Base-by-base conservation (phyloP, 2,113 vertebrate genomes). In the Spheniscus mendiculus region DNA sequence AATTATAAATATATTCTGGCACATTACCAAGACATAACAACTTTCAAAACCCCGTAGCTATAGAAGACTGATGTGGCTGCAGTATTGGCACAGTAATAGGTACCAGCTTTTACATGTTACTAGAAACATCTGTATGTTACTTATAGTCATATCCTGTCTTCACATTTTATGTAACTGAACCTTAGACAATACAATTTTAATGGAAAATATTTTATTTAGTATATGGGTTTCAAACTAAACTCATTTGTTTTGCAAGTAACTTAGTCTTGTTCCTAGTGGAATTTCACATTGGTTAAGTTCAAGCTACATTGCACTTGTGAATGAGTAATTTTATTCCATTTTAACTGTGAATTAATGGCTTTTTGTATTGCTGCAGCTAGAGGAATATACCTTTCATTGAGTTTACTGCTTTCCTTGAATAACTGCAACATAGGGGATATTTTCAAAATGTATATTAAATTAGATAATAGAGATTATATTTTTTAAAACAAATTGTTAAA, bases 261-360 rank as follows among this genome's bases (percentile, higher is more conserved):
- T 76, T 95, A 49, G 61, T 71, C 26, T 81, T 85, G 29, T 77
- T 70, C 44, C 70, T 86, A 25, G 29, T 69, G 67, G 81, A 90
- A 93, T 93, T 90, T 95, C 82, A 94, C 45, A 29, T 87, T 76
- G 36, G 61, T 87, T 95, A 91, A 89, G 93, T 26, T 82, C 69
- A 85, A 91, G 81, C 82, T 82, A 94, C 58, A 5, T 89, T 94
- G 93, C 91, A 93, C 84, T 95, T 91, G 32, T 91, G 66, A 93
- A 93, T 89, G 76, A 94, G 53, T 77, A 91, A 87, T 82, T 69
- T 62, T 95, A 78, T 85, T 97, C 44, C 86, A 44, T 87, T 87
- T 34, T 79, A 83, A 97, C 94, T 96, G 92, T 96, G 94, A 97
- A 95, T 90, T 93, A 86, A 88, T 94, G 69, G 90, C 79, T 93